phyloP scores from a whole-genome alignment of 2,113 vertebrate genomes.

The Leptocoma aspasia region DNA sequence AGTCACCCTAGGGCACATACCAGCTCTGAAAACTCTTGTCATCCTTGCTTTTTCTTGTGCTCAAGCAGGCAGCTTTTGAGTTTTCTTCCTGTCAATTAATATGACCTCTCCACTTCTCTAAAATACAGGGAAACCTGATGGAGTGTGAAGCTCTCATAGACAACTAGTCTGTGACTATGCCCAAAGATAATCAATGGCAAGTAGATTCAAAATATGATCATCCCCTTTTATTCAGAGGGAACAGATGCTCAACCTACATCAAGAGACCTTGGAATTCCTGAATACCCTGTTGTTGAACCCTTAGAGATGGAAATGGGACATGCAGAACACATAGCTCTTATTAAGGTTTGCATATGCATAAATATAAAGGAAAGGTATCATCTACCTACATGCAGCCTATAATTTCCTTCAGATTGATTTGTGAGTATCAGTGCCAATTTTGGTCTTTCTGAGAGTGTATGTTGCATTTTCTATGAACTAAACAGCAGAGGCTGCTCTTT shows the following conservation, averaged over 20 bases:
- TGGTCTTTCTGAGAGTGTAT: background rate
- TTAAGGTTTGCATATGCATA: background rate
- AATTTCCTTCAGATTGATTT: constrained; percentile 20
- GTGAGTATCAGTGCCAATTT: background rate
- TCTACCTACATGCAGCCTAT: background rate
- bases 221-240: background rate
- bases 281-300: background rate
- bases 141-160: background rate
- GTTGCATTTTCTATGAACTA: background rate
- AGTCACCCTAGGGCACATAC: background rate
- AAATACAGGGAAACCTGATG: background rate
- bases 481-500: background rate
- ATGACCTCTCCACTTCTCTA: background rate
- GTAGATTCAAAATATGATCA: background rate
- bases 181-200: background rate
- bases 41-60: background rate
- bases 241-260: background rate
- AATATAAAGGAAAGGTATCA: background rate
- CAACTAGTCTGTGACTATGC: background rate
- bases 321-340: background rate
- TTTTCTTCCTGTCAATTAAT: background rate
- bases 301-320: background rate
- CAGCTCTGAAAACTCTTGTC: background rate
- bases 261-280: constrained; percentile 2
- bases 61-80: background rate